phyloP scores from a whole-genome alignment of 1,140 invertebrate genomes.

The Drosophila leontia region DNA sequence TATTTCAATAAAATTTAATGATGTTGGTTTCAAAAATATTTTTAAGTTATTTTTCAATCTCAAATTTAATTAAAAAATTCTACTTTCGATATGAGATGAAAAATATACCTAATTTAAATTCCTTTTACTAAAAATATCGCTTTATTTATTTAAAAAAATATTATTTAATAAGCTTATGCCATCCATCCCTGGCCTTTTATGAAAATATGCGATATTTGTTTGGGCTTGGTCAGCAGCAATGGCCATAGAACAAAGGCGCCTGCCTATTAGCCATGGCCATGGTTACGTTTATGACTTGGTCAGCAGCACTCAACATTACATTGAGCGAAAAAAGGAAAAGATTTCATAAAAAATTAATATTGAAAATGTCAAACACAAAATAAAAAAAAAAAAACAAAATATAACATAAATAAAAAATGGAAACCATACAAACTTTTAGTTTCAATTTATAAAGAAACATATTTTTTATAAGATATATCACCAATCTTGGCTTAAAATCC shows the following conservation, averaged over 20 bases:
- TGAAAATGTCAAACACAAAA: no score
- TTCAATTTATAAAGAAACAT: no score
- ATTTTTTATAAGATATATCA: no score
- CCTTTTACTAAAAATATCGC: neutral
- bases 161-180: neutral
- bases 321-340: neutral
- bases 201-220: conserved; percentile 72
- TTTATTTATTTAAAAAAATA: neutral
- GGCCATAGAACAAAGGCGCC: conserved; percentile 73
- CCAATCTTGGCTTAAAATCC: no score
- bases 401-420: neutral
- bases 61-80: no score
- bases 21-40: no score
- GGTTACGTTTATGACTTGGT: conserved; percentile 63
- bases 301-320: conserved; percentile 48
- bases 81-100: no score
- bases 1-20: neutral
- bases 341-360: neutral
- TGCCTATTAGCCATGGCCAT: conserved; percentile 65
- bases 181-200: conserved; percentile 60
- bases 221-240: conserved; percentile 68
- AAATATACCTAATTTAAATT: no score
- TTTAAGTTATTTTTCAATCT: neutral
- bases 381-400: neutral
- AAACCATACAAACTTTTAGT: no score